Evolutionary conservation across 2,797 vertebrate genomes (phyloP), one percentile per base, ranked within the genome.

Genomic region (Mycteria americana): DNA sequence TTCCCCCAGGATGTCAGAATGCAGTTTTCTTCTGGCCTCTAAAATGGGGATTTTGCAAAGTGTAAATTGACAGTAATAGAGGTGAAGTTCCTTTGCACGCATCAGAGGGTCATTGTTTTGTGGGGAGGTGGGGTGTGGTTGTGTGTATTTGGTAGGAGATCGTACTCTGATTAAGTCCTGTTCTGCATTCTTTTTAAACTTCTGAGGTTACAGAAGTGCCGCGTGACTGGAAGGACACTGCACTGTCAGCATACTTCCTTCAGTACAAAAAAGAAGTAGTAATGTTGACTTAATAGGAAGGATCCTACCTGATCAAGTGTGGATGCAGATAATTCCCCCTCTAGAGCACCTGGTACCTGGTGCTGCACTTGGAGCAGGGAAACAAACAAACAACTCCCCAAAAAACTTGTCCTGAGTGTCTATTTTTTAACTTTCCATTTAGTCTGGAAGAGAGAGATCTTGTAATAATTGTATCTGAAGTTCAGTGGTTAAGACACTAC

Each of bases 181-280:
- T 28, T n/a, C 64, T 86, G 43, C 19, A 0, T 27, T 73, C 8
- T 35, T 41, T 43, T 50, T 13, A 8, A 33, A 12, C 25, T 18
- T 69, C 7, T 5, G 54, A 62, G 70, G 51, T 54, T 67, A 6
- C 28, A 22, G 69, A 35, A n/a, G 46, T 37, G 46, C 51, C 3
- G 1, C 0, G 0, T 60, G 78, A 16, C 45, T 23, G 23, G 64
- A 9, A 43, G 45, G 43, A 43, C 16, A 4, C 25, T 59, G 65
- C 4, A 0, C 22, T 68, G 9, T 31, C 54, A 33, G 25, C 39
- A 5, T 13, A 7, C 13, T n/a, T 48, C 83, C 24, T 57, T 18
- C 35, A 56, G 45, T 46, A 8, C 43, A 24, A 27, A 74, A 70
- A 37, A 28, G 43, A 43, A 75, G 80, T 18, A 35, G 12, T 7